Conservation (phyloP, 1,140 invertebrate species). For the Drosophila funebris region DNA sequence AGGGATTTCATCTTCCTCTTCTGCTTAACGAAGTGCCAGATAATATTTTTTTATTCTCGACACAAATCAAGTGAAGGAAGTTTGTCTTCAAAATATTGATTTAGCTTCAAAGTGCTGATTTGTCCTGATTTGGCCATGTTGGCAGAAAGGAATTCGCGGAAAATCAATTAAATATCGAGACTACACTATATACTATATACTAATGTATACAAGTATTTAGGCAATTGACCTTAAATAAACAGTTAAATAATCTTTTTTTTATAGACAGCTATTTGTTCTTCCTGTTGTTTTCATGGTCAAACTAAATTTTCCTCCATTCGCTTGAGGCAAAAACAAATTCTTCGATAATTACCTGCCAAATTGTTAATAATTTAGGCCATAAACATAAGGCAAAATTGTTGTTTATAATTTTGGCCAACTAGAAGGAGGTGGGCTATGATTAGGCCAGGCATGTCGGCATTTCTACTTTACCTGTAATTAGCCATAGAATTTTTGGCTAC, state of each 20-base stretch:
- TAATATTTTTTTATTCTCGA: slow-evolving; percentile 7
- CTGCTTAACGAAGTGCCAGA: background rate
- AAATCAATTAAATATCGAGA: background rate
- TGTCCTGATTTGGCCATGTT: background rate
- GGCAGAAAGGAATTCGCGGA: background rate
- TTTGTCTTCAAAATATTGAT: slow-evolving; percentile 18
- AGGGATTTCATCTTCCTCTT: slow-evolving; percentile 22
- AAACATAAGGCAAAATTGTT: slow-evolving; percentile 8
- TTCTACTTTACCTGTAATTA: slow-evolving; percentile 15
- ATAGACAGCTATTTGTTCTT: background rate
- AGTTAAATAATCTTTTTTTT: background rate
- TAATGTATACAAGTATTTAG: background rate
- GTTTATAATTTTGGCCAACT: slow-evolving; percentile 9
- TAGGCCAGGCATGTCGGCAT: background rate
- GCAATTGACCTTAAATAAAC: background rate
- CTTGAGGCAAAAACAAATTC: slow-evolving; percentile 16
- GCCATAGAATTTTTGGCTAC: slow-evolving; percentile 3
- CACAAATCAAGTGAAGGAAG: background rate
- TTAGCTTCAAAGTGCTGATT: background rate
- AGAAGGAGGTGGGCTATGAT: background rate
- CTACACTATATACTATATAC: background rate
- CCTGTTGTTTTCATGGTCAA: slow-evolving; percentile 25
- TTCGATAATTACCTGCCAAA: slow-evolving; percentile 26
- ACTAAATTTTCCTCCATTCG: slow-evolving; percentile 16
- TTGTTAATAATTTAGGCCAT: slow-evolving; percentile 14